Evolutionary conservation across 1,140 invertebrate species (phyloP).

Genomic region (Solenopsis fugax): DNA sequence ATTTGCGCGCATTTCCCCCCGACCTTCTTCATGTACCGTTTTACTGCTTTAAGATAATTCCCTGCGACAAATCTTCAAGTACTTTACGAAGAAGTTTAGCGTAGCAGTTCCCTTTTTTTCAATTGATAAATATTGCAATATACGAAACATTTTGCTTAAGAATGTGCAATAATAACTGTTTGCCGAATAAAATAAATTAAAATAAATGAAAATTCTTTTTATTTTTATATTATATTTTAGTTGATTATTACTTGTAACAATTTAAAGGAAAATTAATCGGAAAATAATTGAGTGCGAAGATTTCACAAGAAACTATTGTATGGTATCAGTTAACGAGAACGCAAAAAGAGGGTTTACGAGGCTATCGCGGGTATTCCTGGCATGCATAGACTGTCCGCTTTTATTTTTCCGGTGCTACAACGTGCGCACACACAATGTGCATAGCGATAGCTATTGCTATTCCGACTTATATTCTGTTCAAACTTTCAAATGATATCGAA

Average conservation of each 20-base stretch:
- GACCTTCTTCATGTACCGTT: constrained; percentile 35
- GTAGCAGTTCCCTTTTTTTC: not conserved
- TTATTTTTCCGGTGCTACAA: constrained; percentile 46
- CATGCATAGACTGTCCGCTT: constrained; percentile 38
- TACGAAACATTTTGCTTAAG: not conserved
- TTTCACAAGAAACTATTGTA: not conserved
- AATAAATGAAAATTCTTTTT: not conserved
- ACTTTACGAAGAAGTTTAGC: not conserved
- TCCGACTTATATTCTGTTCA: constrained; percentile 13
- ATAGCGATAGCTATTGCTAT: not conserved
- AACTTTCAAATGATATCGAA: constrained; percentile 23
- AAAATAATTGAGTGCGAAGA: not conserved
- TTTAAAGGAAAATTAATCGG: not conserved
- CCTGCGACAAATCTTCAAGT: not conserved
- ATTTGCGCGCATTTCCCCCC: not conserved
- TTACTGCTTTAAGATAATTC: not conserved
- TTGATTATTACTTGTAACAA: not conserved
- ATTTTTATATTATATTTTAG: not conserved
- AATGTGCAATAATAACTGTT: not conserved
- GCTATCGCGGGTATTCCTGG: constrained; percentile 28
- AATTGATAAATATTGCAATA: not conserved
- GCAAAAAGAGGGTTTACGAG: constrained; percentile 32
- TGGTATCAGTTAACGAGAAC: constrained; percentile 11
- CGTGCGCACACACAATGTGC: not conserved
- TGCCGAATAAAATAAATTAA: not conserved